Conservation (phyloP, 1,140 invertebrate genomes). For the Sarcophaga bullata region DNA sequence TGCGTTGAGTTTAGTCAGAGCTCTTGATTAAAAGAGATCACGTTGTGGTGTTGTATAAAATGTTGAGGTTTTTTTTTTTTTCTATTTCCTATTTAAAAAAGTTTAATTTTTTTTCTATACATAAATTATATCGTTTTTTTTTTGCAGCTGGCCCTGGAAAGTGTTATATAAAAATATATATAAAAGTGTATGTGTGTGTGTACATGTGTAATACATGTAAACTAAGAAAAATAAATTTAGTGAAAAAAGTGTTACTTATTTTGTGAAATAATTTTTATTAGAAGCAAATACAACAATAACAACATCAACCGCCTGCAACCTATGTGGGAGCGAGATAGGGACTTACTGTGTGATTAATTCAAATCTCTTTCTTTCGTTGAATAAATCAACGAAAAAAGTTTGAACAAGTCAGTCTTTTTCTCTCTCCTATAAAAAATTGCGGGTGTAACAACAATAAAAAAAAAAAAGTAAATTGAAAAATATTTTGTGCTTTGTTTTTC, state of each 20-base stretch:
- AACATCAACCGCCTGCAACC: conserved; percentile 65
- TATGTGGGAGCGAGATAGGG: conserved; percentile 66
- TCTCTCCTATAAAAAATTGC: conserved; percentile 67
- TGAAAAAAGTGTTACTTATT: not conserved
- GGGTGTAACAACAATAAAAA: conserved; percentile 61
- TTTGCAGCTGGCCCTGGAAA: not conserved
- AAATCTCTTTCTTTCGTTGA: conserved; percentile 35
- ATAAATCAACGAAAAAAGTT: conserved; percentile 11
- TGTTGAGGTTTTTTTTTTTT: not conserved
- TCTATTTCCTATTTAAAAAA: not conserved
- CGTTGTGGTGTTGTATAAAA: not conserved
- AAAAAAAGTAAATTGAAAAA: not conserved
- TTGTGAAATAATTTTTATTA: conserved; percentile 29
- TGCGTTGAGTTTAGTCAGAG: not conserved
- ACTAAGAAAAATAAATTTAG: not conserved
- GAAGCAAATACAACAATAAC: conserved; percentile 28
- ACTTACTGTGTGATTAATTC: conserved; percentile 64
- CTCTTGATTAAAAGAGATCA: conserved; percentile 4
- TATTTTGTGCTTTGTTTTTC: too few relatives aligned
- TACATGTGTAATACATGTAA: not conserved
- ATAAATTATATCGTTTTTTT: not conserved
- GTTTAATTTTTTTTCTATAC: conserved; percentile 44
- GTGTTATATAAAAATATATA: not conserved
- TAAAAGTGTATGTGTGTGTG: not conserved
- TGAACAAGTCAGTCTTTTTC: conserved; percentile 65